A percentile compares a stretch with the other conserved stretches of the same genome.
These are phyloP conservation scores for Steinernema feltiae DNA, from an alignment of 1,140 invertebrate species.

Conservation along the genomic window DNA sequence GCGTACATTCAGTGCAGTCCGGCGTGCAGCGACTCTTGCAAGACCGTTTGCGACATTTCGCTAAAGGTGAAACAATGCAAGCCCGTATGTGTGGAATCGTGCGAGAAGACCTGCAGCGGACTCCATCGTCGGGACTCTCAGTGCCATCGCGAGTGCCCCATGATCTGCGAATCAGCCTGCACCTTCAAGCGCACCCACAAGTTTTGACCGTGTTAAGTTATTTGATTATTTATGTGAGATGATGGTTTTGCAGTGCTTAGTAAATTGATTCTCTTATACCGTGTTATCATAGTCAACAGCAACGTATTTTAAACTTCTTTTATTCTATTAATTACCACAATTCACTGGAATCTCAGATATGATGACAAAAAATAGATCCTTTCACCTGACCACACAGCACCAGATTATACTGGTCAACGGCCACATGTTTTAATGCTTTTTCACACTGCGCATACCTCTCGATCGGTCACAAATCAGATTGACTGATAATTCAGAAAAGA, in stretches of 20 bases:
- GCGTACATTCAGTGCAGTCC: constrained; percentile 1
- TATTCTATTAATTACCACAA: too few relatives aligned
- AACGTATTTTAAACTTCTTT: too few relatives aligned
- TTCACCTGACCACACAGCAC: too few relatives aligned
- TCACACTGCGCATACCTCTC: too few relatives aligned
- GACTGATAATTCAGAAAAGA: too few relatives aligned
- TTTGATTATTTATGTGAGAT: background rate
- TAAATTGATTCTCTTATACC: too few relatives aligned
- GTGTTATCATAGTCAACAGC: too few relatives aligned
- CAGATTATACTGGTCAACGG: too few relatives aligned
- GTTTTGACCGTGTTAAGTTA: background rate
- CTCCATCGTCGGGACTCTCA: background rate
- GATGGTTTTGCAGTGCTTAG: background rate
- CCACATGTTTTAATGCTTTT: too few relatives aligned
- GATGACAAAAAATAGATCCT: too few relatives aligned
- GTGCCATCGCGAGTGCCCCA: background rate
- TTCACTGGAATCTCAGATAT: too few relatives aligned
- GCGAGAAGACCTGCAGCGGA: background rate
- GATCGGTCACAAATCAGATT: too few relatives aligned
- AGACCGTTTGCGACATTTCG: constrained; percentile 6
- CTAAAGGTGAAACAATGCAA: background rate
- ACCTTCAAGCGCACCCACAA: background rate
- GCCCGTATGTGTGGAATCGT: background rate
- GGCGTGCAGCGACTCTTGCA: background rate
- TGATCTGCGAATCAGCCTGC: constrained; percentile 2